phyloP scores from a whole-genome alignment of 2,113 vertebrate genomes.

The Channa argus region DNA sequence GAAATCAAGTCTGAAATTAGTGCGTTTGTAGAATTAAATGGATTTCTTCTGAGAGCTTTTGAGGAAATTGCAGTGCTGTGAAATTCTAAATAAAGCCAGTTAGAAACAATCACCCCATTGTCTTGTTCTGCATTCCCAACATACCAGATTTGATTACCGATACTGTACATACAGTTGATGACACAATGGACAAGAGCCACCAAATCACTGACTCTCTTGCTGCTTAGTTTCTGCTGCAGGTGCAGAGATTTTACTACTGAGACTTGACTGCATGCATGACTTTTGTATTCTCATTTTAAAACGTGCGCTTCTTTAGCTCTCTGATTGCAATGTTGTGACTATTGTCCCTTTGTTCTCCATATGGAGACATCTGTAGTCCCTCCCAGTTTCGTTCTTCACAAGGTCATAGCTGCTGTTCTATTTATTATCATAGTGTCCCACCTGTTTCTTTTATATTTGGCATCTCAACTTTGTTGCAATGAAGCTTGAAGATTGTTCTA shows the following conservation, averaged over 20 bases:
- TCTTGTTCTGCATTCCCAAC: slow-evolving; percentile 42
- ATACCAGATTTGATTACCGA: slow-evolving; percentile 42
- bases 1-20: neutral
- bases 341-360: slow-evolving; percentile 23
- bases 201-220: slow-evolving; percentile 12
- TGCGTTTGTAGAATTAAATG: slow-evolving; percentile 2
- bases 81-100: slow-evolving; percentile 56
- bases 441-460: slow-evolving; percentile 11
- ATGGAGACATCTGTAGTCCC: neutral
- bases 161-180: slow-evolving; percentile 31
- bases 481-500: neutral
- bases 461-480: slow-evolving; percentile 2
- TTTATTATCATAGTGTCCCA: slow-evolving; percentile 16
- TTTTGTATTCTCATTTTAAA: slow-evolving; percentile 21
- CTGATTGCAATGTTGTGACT: slow-evolving; percentile 15
- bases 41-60: slow-evolving; percentile 3
- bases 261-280: too few relatives aligned
- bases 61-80: slow-evolving; percentile 24
- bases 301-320: neutral
- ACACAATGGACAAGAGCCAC: slow-evolving; percentile 14
- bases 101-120: slow-evolving; percentile 55
- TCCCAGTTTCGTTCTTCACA: neutral
- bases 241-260: slow-evolving; percentile 13
- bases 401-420: neutral
- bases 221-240: slow-evolving; percentile 10